A percentile compares a stretch with the other conserved stretches of the same genome.
Conservation (phyloP, 2,888 invertebrate species). For the Parnassius glacialis region DNA sequence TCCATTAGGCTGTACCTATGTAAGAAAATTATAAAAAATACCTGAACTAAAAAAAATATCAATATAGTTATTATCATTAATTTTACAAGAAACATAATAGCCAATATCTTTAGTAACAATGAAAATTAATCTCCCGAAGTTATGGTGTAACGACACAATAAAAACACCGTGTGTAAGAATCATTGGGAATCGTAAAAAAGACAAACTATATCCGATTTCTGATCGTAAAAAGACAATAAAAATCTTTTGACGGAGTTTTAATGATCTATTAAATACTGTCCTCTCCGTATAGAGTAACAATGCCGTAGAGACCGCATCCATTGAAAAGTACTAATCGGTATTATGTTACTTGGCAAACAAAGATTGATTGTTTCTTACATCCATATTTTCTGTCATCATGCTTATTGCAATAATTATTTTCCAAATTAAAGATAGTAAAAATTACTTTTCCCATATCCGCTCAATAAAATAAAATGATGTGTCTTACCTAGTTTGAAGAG, state of each 20-base stretch:
- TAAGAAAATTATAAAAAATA: too few species aligned
- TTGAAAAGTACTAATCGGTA: too few species aligned
- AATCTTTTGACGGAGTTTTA: constrained; percentile 65
- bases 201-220: constrained; percentile 70
- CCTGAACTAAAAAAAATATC: too few species aligned
- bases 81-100: constrained; percentile 31
- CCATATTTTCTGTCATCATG: too few species aligned
- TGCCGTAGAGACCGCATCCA: neutral
- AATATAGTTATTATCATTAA: neutral
- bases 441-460: too few species aligned
- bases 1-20: too few species aligned
- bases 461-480: too few species aligned
- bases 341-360: too few species aligned
- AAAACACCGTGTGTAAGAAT: constrained; percentile 48
- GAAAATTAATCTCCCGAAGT: constrained; percentile 55
- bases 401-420: too few species aligned
- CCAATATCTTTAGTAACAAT: constrained; percentile 46
- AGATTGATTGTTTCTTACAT: too few species aligned
- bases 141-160: constrained; percentile 33
- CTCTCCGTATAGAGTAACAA: constrained; percentile 19
- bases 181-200: constrained; percentile 58
- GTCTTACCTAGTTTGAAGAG: too few species aligned
- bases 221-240: constrained; percentile 65
- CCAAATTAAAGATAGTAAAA: too few species aligned
- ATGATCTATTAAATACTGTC: constrained; percentile 57